A percentile compares a stretch with the other conserved stretches of the same genome.
Evolutionary conservation across 1,140 invertebrate species (phyloP).

Genomic region (Apocrypta bakeri): DNA sequence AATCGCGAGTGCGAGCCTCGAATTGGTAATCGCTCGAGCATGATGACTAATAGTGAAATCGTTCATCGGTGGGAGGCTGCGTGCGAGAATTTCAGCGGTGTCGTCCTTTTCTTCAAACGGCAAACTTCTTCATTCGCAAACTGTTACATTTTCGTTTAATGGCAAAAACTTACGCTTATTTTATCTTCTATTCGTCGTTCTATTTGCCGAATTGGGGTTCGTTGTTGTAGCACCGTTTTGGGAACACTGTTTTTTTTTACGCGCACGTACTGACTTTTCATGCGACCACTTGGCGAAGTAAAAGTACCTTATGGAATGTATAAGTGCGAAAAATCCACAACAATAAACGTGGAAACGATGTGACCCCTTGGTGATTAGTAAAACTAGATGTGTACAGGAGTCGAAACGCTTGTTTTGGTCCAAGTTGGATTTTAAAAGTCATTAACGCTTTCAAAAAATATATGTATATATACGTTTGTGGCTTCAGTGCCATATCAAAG

Average conservation of each 20-base stretch:
- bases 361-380: neutral
- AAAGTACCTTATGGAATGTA: neutral
- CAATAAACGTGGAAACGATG: neutral
- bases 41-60: slow-evolving; percentile 28
- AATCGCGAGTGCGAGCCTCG: neutral
- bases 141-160: no score
- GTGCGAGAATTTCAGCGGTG: neutral
- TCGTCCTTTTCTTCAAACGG: no score
- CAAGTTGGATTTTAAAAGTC: neutral
- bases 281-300: no score
- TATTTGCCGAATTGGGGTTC: no score
- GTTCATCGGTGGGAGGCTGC: neutral
- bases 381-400: neutral
- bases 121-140: no score
- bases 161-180: no score
- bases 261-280: no score
- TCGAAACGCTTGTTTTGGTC: slow-evolving; percentile 33
- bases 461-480: neutral
- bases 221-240: no score
- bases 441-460: neutral
- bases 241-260: no score
- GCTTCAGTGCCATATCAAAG: neutral
- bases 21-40: neutral
- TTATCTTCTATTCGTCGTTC: no score
- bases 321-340: neutral